Conservation (phyloP, 2,113 vertebrate species). For the Sceloporus undulatus region DNA sequence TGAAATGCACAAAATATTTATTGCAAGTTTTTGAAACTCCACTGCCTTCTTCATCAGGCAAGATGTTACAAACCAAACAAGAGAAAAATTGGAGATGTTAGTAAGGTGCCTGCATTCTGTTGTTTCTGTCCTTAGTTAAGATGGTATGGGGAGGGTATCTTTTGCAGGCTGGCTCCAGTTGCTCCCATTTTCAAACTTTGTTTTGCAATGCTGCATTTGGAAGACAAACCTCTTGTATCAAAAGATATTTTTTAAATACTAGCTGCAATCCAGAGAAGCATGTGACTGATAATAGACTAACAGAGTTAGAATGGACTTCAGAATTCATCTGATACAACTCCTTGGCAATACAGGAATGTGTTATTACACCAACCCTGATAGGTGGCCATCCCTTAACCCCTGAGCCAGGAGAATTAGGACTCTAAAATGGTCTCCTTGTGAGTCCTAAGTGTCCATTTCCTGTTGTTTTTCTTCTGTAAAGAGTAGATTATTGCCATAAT, state of each 20-base stretch:
- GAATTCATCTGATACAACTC: background rate
- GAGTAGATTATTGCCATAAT: background rate
- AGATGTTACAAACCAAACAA: no score
- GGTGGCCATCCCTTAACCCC: background rate
- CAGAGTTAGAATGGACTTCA: background rate
- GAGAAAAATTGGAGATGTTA: no score
- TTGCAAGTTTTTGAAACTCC: no score
- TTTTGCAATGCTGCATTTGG: background rate
- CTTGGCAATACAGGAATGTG: background rate
- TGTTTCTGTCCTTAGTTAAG: no score
- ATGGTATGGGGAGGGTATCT: no score
- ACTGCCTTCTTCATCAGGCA: no score
- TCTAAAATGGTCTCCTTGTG: background rate
- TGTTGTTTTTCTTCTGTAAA: background rate
- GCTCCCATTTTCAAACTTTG: background rate
- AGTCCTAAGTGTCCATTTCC: background rate
- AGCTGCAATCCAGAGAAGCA: background rate
- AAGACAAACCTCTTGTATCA: background rate
- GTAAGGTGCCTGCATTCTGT: no score
- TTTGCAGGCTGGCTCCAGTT: background rate
- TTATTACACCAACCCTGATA: background rate
- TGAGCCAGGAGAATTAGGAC: background rate
- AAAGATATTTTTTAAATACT: background rate
- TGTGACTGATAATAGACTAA: background rate
- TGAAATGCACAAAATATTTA: no score